Evolutionary conservation across 2,888 invertebrate species (phyloP), one percentile per base, ranked within the genome.

Genomic region (Parascotia fuliginaria): DNA sequence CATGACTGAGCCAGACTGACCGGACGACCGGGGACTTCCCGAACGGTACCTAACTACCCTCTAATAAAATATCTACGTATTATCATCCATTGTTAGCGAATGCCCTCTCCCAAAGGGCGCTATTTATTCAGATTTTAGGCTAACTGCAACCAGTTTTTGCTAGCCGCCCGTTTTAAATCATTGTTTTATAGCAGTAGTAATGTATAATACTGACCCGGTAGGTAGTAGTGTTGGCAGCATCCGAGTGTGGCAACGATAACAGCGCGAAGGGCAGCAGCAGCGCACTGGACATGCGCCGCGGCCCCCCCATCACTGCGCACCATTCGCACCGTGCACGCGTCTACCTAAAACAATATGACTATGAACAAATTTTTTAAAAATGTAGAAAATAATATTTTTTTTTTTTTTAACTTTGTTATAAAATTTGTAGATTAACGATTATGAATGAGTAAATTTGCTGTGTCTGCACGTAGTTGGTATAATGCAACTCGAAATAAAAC

Each of bases 281-380:
- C 85, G 89, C 90, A 85, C 88, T 87, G 77, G 88, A 87, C 85
- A 89, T 82, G 87, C 91, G 90, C 88, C 90, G 90, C 88, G 88
- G 83, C 87, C 86, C 87, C 76, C 86, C 86, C 92, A 91, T 92
- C 78, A 75, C 83, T 80, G 79, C 77, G 73, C 80, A 88, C 83
- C 91, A 91, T 91, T 77, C 89, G 90, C 87, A 83, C 85, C 33
- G 70, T 73, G 67, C 67, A 77, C 80, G 77, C 81, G 80, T 81
- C 76, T 73, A 54, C 67, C 83, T 79, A 68, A 1, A 43, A 64
- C 48, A 46, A 38, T 11, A 41, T 72, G 69, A 29, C 48, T 7
- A 24, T 9, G 4, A 6, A 7, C 4, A 24, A 24, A 7, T 24
- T 6, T 24, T n/a, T n/a, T n/a, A 19, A 19, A 19, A 3, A 19